Conservation (phyloP, 1,140 invertebrate species). For the Ditylenchus dipsaci region DNA sequence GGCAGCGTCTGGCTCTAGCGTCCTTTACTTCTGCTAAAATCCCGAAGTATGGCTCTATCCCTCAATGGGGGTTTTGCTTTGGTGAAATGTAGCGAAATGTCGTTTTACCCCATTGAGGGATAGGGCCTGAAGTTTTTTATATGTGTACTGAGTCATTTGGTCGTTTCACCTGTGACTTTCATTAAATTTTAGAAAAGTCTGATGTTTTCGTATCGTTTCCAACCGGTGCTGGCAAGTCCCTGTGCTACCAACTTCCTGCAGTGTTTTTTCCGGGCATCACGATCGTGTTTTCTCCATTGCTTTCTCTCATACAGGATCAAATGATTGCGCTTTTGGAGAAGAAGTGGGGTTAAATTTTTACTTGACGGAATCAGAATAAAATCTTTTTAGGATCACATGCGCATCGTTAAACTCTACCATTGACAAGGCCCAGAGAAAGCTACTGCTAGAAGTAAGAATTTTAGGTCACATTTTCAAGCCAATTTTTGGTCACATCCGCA, state of each 20-base stretch:
- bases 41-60: no score
- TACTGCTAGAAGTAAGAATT: no score
- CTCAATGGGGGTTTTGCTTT: no score
- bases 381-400: constrained; percentile 70
- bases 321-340: constrained; percentile 54
- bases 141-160: no score
- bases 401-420: constrained; percentile 85
- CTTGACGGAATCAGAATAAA: no score
- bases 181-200: constrained; percentile 60
- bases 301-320: constrained; percentile 70
- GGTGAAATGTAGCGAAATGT: no score
- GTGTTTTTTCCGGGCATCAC: constrained; percentile 64
- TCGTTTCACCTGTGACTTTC: no score
- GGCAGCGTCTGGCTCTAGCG: no score
- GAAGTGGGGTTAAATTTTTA: background rate
- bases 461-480: no score
- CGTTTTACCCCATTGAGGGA: no score
- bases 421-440: constrained; percentile 46
- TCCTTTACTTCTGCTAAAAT: no score
- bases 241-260: constrained; percentile 71
- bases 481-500: constrained; percentile 57
- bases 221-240: constrained; percentile 70
- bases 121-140: no score
- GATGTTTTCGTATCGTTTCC: constrained; percentile 73
- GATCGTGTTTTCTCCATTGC: constrained; percentile 69